Evolutionary conservation across 2,113 vertebrate genomes (phyloP), one percentile per base, ranked within the genome.

Genomic region (Toxotes chatareus): DNA sequence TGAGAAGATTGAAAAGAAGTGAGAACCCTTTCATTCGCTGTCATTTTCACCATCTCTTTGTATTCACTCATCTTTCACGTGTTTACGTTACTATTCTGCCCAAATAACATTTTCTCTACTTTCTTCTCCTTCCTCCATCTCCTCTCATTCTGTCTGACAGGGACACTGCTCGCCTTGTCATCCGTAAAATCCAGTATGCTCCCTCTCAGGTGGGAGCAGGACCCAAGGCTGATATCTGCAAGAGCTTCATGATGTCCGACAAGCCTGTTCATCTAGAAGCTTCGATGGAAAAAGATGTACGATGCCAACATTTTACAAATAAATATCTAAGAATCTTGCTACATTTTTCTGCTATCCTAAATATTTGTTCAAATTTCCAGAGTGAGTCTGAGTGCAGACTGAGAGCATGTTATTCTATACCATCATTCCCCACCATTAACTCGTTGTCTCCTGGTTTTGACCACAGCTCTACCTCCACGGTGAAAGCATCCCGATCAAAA

Each of bases 221-320:
- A 7, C 96, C 96, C 0, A 95, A 85, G 55, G 91, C 95, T 0
- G 96, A 98, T 12, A 91, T 96, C 66, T 96, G 94, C 61, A 95
- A 94, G 76, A 96, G 94, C 89, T 99, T 99, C 93, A 97, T 99
- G 95, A 96, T 97, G 96, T 98, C 97, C 0, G 96, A 97, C 94
- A 97, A 97, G 83, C 96, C 96, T 0, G 93, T 98, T 83, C 95
- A 96, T 65, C 90, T 98, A 0, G 96, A 98, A 77, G 96, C 95
- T 11, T 95, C 95, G 0, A 89, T 97, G 91, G 95, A 96, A 0
- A 97, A 86, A 90, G 97, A 99, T 92, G 97, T 98, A 88, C 1
- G 27, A 63, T 63, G 7, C 31, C 51, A 80, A 71, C 56, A 40
- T 4, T 64, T 72, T 9, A 9, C 11, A 27, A 64, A 8, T 66